A percentile compares a stretch with the other conserved stretches of the same genome.
Conservation (phyloP, 2,888 invertebrate species). For the Lasioglossum lativentre region DNA sequence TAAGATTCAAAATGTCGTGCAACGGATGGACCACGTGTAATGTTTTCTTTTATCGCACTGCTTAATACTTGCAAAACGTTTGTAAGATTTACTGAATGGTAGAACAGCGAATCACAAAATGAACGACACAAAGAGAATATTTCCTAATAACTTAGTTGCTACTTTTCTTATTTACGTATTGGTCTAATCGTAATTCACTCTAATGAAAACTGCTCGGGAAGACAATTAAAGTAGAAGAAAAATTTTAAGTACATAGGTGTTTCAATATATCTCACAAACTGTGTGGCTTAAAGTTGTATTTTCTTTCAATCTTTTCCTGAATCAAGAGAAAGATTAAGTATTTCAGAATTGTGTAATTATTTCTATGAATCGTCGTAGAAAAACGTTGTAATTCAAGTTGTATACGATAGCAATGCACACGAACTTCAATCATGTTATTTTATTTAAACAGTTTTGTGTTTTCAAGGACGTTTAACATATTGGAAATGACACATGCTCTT, state of each 20-base stretch:
- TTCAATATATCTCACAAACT: slow-evolving; percentile 45
- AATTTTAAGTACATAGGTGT: slow-evolving; percentile 37
- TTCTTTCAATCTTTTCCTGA: neutral
- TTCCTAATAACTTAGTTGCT: neutral
- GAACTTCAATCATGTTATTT: slow-evolving; percentile 32
- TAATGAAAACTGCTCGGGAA: slow-evolving; percentile 8
- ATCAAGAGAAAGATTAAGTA: slow-evolving; percentile 27
- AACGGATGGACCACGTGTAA: slow-evolving; percentile 17
- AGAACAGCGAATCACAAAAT: neutral
- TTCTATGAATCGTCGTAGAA: slow-evolving; percentile 19
- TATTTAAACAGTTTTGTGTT: slow-evolving; percentile 27
- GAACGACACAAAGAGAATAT: neutral
- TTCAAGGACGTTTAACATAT: slow-evolving; percentile 25
- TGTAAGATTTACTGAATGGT: slow-evolving; percentile 46
- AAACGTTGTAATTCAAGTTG: slow-evolving; percentile 39
- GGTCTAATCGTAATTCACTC: slow-evolving; percentile 1
- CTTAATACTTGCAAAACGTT: slow-evolving; percentile 18
- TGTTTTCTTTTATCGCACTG: neutral
- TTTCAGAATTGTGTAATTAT: slow-evolving; percentile 8
- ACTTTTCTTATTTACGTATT: neutral
- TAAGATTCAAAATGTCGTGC: slow-evolving; percentile 21
- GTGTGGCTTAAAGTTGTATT: slow-evolving; percentile 3
- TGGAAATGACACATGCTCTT: slow-evolving; percentile 29
- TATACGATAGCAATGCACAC: slow-evolving; percentile 39
- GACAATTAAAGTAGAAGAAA: slow-evolving; percentile 15